A percentile compares a stretch with the other conserved stretches of the same genome.
These are phyloP conservation scores for Agonopterix heracliana DNA, from an alignment of 2,888 invertebrate genomes.

Conservation along the genomic window DNA sequence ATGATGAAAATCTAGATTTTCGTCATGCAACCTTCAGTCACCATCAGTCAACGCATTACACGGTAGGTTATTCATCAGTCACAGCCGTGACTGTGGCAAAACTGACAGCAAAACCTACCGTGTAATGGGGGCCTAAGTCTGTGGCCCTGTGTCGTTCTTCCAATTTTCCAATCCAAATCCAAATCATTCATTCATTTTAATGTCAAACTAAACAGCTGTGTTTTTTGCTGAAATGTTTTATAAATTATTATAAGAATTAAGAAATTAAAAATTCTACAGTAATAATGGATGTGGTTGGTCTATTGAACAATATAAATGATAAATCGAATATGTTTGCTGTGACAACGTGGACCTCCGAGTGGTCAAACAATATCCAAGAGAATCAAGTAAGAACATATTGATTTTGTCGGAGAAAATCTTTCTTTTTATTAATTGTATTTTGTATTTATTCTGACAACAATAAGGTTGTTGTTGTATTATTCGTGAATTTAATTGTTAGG, in stretches of 20 bases:
- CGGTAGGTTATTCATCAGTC: no score
- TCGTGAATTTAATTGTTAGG: neutral
- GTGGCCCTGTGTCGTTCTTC: no score
- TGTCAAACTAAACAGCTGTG: slow-evolving; percentile 3
- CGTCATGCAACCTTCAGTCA: no score
- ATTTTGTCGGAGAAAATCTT: slow-evolving; percentile 7
- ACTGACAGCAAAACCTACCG: no score
- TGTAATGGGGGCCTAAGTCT: no score
- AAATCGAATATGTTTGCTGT: slow-evolving; percentile 68
- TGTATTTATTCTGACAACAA: no score
- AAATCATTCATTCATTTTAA: no score
- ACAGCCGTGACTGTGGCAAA: no score
- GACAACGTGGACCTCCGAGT: slow-evolving; percentile 67
- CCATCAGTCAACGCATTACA: no score
- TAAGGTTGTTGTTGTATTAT: no score
- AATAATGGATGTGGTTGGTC: slow-evolving; percentile 66
- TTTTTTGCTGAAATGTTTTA: neutral
- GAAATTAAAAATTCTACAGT: neutral
- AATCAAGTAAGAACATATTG: slow-evolving; percentile 53
- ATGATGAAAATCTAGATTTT: no score
- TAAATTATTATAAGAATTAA: neutral
- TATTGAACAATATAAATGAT: slow-evolving; percentile 63
- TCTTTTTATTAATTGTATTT: neutral
- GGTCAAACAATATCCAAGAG: slow-evolving; percentile 67
- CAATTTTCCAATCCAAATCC: no score